These are phyloP conservation scores for Dendropsophus ebraccatus DNA, from an alignment of 2,113 vertebrate genomes.

Conservation along the genomic window DNA sequence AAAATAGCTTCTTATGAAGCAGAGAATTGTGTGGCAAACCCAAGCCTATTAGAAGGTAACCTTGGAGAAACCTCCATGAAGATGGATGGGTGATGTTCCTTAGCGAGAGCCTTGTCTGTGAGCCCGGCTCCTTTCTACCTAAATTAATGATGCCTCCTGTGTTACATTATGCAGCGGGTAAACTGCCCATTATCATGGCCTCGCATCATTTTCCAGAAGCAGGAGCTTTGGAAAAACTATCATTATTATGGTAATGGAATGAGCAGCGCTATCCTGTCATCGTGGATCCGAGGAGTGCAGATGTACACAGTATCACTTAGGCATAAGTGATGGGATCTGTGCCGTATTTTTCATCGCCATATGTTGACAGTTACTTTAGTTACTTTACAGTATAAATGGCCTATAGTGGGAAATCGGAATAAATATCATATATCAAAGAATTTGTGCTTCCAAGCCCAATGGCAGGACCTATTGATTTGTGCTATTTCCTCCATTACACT, in stretches of 20 bases:
- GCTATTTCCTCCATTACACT: not conserved
- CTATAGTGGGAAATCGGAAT: not conserved
- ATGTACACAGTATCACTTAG: not conserved
- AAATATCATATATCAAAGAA: not conserved
- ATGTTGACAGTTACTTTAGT: not conserved
- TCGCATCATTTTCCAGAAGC: slow-evolving; percentile 31
- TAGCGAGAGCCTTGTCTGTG: not conserved
- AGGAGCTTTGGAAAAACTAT: not conserved
- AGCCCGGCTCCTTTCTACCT: not conserved
- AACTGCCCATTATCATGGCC: slow-evolving; percentile 5
- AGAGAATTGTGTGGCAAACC: not conserved
- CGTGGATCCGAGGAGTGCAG: not conserved
- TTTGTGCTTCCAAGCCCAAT: not conserved
- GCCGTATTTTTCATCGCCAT: not conserved
- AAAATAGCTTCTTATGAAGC: not conserved
- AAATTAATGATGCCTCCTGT: slow-evolving; percentile 33
- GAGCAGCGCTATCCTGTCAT: not conserved
- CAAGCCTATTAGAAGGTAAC: not conserved
- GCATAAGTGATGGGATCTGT: not conserved
- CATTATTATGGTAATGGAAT: slow-evolving; percentile 17
- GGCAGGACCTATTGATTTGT: not conserved
- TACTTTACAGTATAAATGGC: not conserved
- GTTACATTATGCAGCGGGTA: slow-evolving; percentile 35
- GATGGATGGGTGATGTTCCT: not conserved
- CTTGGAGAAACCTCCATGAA: slow-evolving; percentile 8